A percentile compares a stretch with the other conserved stretches of the same genome.
Evolutionary conservation across 2,888 invertebrate genomes (phyloP).

Genomic region (Chloroclysta siterata): DNA sequence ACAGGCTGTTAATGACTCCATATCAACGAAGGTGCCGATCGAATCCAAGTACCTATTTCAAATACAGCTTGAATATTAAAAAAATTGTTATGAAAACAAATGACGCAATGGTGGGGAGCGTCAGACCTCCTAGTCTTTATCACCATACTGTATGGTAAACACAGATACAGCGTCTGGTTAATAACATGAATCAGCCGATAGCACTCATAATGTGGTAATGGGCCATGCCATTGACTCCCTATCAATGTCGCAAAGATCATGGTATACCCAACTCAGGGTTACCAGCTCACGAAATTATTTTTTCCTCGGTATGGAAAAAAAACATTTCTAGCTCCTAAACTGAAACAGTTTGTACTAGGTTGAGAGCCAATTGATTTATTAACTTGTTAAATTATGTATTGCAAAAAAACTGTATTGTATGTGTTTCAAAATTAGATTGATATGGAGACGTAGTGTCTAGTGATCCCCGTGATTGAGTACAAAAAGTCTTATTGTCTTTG

Average conservation of each 20-base stretch:
- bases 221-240: slow-evolving; percentile 44
- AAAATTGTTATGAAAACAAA: background rate
- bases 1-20: too few species aligned
- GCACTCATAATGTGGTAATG: slow-evolving; percentile 46
- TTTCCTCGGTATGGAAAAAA: background rate
- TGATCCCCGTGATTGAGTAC: too few species aligned
- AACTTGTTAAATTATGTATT: too few species aligned
- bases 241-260: slow-evolving; percentile 44
- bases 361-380: too few species aligned
- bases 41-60: background rate
- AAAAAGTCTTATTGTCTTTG: too few species aligned
- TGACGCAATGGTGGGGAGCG: background rate
- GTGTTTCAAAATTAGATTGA: too few species aligned
- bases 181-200: slow-evolving; percentile 47
- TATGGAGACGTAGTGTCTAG: too few species aligned
- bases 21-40: too few species aligned
- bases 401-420: too few species aligned
- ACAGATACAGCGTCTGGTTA: slow-evolving; percentile 31
- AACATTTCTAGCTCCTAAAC: background rate
- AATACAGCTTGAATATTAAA: background rate
- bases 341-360: too few species aligned
- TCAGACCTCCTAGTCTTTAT: slow-evolving; percentile 16
- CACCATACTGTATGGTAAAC: slow-evolving; percentile 33
- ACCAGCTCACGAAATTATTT: slow-evolving; percentile 11
- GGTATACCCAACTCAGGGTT: slow-evolving; percentile 32